Conservation (phyloP, 2,113 vertebrate species). For the Seriola dumerili region DNA sequence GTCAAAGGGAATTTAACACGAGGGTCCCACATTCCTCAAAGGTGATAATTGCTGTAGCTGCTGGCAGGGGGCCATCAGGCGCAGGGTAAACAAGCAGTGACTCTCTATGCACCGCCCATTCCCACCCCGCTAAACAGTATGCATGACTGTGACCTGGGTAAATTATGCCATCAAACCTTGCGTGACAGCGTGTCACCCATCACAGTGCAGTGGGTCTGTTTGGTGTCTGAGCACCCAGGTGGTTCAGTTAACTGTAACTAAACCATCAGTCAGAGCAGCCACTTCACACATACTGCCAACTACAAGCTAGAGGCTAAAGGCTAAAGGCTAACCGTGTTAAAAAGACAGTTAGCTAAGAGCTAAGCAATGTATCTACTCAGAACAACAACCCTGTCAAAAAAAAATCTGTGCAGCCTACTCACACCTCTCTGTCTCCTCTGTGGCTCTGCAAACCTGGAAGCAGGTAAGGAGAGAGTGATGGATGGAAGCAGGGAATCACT, state of each 20-base stretch:
- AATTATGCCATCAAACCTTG: slow-evolving; percentile 77
- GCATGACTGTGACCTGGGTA: slow-evolving; percentile 70
- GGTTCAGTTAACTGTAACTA: slow-evolving; percentile 59
- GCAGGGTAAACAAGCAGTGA: slow-evolving; percentile 83
- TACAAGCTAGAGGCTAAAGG: slow-evolving; percentile 56
- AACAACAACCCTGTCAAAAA: slow-evolving; percentile 6
- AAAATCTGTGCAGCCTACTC: slow-evolving; percentile 48
- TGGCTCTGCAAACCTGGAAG: slow-evolving; percentile 24
- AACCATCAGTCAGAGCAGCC: slow-evolving; percentile 61
- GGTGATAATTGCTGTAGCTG: slow-evolving; percentile 89
- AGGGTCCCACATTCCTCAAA: slow-evolving; percentile 87
- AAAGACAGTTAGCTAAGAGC: slow-evolving; percentile 19
- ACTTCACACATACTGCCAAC: slow-evolving; percentile 67
- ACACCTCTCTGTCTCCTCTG: slow-evolving; percentile 57
- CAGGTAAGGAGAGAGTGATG: slow-evolving; percentile 59
- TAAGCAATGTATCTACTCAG: background rate
- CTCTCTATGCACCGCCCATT: slow-evolving; percentile 40
- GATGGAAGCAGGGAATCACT: slow-evolving; percentile 30
- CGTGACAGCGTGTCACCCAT: slow-evolving; percentile 68
- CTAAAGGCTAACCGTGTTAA: slow-evolving; percentile 57
- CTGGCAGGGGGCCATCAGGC: slow-evolving; percentile 83
- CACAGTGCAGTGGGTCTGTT: slow-evolving; percentile 47
- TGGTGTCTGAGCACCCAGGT: slow-evolving; percentile 75
- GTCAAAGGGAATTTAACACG: slow-evolving; percentile 87
- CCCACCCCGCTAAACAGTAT: slow-evolving; percentile 60